A percentile compares a stretch with the other conserved stretches of the same genome.
phyloP scores from a whole-genome alignment of 2,888 invertebrate genomes.

The Eilema griseolum region DNA sequence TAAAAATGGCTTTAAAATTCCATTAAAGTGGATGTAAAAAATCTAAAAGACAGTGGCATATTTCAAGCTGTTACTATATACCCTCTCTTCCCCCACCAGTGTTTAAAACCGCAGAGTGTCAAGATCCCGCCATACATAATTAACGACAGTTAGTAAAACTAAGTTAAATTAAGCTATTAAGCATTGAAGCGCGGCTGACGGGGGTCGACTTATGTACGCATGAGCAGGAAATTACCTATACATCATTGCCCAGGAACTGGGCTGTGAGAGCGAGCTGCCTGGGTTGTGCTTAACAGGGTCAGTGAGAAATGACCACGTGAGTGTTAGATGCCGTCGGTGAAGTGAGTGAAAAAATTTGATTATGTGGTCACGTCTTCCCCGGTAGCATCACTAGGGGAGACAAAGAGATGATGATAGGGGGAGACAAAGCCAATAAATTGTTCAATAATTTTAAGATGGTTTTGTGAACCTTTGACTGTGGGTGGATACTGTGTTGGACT shows the following conservation, averaged over 20 bases:
- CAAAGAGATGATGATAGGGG: too few relatives aligned
- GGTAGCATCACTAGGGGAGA: too few relatives aligned
- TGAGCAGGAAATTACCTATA: conserved; percentile 55
- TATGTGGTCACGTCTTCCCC: too few relatives aligned
- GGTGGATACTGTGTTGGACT: too few relatives aligned
- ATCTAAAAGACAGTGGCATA: neutral
- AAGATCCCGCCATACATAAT: conserved; percentile 40
- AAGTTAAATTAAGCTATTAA: conserved; percentile 54
- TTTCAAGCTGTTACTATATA: neutral
- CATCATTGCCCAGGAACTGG: conserved; percentile 41
- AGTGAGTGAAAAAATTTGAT: too few relatives aligned
- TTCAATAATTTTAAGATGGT: too few relatives aligned
- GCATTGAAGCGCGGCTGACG: conserved; percentile 51
- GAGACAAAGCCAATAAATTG: too few relatives aligned
- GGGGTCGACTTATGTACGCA: conserved; percentile 46
- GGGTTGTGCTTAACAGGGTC: neutral
- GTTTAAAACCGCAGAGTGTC: conserved; percentile 26
- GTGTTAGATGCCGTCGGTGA: neutral
- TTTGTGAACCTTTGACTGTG: too few relatives aligned
- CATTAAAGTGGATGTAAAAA: neutral
- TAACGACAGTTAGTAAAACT: conserved; percentile 55
- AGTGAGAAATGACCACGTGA: neutral
- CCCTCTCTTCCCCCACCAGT: conserved; percentile 7
- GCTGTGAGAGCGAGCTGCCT: neutral
- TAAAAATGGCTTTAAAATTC: too few relatives aligned